Conservation (phyloP, 2,113 vertebrate species). For the Motacilla tschutschensis region DNA sequence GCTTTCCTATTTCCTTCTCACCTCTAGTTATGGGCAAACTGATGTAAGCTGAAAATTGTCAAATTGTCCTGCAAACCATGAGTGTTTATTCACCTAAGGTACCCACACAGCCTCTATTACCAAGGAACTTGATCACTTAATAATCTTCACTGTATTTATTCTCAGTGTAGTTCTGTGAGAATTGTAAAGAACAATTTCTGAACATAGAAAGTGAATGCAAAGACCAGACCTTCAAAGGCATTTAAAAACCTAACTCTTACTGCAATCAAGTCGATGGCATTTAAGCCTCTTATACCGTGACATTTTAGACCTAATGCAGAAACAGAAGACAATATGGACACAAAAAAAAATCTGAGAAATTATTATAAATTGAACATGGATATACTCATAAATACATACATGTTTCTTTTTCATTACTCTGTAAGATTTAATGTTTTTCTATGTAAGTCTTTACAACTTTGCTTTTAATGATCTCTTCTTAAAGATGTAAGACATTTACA, state of each 20-base stretch:
- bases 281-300: not conserved
- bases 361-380: not conserved
- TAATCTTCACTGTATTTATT: not conserved
- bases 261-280: not conserved
- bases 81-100: conserved; percentile 5
- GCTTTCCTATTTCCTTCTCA: not conserved
- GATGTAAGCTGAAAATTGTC: conserved; percentile 22
- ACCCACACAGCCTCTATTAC: not conserved
- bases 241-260: not conserved
- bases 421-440: not conserved
- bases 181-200: not conserved
- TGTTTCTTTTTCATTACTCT: not conserved
- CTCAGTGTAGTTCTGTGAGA: not conserved
- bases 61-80: not conserved
- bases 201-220: not conserved
- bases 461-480: not conserved
- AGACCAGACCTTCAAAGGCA: not conserved
- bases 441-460: not conserved
- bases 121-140: not conserved
- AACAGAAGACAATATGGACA: not conserved
- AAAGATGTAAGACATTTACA: not conserved
- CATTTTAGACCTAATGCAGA: not conserved
- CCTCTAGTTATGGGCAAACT: not conserved
- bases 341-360: not conserved
- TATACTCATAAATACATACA: not conserved